Evolutionary conservation across 2,888 invertebrate genomes (phyloP), one percentile per base, ranked within the genome.

Genomic region (Meiosimyza platycephala): DNA sequence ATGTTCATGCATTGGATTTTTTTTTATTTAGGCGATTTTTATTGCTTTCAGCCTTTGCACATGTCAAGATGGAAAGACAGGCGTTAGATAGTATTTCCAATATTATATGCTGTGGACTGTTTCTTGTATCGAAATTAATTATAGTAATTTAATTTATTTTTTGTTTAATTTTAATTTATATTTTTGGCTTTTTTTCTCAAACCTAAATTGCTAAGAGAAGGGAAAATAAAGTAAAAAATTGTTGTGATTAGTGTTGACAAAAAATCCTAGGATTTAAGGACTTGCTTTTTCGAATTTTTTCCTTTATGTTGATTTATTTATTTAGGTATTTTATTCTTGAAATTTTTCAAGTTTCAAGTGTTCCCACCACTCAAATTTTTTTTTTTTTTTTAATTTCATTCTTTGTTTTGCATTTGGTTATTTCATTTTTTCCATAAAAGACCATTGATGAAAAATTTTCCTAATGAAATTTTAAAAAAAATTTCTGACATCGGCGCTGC

Each of bases 171-270:
- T 60, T 71, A 51, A 69, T 71, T 74, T 67, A 48, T 65, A 51
- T 74, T 72, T 75, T 78, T 79, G 70, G 75, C 75, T 50, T 74
- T 59, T 73, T 76, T 80, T 84, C 75, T 80, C 81, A 81, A 81
- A 85, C 87, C 86, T 86, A 86, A 85, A 86, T 84, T 81, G 86
- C 86, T 86, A 86, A 84, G 86, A 86, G 83, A 86, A 85, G 76
- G 82, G 84, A 85, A 81, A 86, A 86, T 85, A 85, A 86, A 86
- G 85, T 85, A 86, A 86, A 85, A 83, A 86, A 85, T 85, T 82
- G 82, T 85, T 82, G 81, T 84, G 82, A 84, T 84, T 85, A 86
- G 84, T 84, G 84, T 83, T 83, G 82, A 77, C 74, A 80, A 80
- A 81, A 82, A 81, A 78, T 77, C 77, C 80, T 76, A 70, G 71